Base-by-base conservation (phyloP, 2,113 vertebrate genomes). In the Serinus canaria region DNA sequence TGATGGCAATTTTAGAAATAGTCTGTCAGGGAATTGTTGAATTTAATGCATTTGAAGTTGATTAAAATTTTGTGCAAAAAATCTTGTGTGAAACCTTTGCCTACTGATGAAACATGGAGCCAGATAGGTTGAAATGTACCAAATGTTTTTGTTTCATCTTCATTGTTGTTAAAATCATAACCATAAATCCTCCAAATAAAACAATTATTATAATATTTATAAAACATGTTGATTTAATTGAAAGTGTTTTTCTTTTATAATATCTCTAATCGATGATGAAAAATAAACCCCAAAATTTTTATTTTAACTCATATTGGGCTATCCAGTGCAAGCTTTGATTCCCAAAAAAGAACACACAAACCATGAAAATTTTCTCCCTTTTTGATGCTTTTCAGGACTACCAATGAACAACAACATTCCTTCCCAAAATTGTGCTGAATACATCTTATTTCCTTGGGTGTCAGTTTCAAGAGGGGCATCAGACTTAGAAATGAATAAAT, bases 1-100 rank as follows among this genome's bases (percentile, higher is more conserved):
- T 67, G 83, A 94, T 91, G 89, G 75, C 58, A 92, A 89, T 91
- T 88, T 86, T 62, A 94, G 89, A 97, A 95, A 62, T 74, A 92
- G 31, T 72, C 46, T 90, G 23, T 58, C 27, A 68, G 50, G 35
- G 68, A 79, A 94, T 60, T 92, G 52, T 49, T 74, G 22, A 78
- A 91, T 89, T 64, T 44, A 53, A 30, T 64, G 24, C 2, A 78
- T 92, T 92, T 94, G 28, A 77, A 85, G 49, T 35, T 10, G 35
- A 76, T 80, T 70, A 83, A 94, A 86, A 88, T 83, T 72, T 79
- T 58, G 7, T 68, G 30, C 50, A 52, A 94, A 88, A 80, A 62
- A 21, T 66, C 31, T 69, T 85, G 17, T 50, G 27, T 41, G 30
- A 94, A 87, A 64, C 28, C 37, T 76, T 64, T 85, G 12, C n/a